phyloP scores from a whole-genome alignment of 2,113 vertebrate genomes.

The Aramus guarauna region DNA sequence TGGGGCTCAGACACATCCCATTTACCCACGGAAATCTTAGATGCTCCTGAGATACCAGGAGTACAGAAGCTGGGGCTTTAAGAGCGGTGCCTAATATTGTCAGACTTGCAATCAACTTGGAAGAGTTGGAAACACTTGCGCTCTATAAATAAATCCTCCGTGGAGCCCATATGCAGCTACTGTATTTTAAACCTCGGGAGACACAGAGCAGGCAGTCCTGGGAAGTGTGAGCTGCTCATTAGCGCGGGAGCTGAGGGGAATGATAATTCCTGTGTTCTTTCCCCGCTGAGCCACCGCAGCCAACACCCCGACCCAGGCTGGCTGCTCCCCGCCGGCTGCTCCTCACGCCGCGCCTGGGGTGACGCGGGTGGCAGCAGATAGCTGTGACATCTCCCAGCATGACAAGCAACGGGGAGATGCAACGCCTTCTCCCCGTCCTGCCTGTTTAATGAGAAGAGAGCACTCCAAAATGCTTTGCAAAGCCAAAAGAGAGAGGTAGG shows the following conservation, averaged over 20 bases:
- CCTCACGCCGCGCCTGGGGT: fast-evolving
- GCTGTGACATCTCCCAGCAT: background rate
- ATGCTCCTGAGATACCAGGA: background rate
- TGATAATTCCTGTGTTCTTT: background rate
- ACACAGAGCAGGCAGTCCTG: background rate
- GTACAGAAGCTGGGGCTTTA: background rate
- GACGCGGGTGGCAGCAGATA: fast-evolving
- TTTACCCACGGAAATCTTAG: fast-evolving
- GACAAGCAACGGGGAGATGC: background rate
- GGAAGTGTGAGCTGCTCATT: background rate
- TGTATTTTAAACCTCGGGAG: background rate
- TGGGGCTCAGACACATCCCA: background rate
- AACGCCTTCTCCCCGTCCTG: background rate
- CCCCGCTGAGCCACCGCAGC: background rate
- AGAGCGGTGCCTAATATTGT: background rate
- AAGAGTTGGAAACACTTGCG: background rate
- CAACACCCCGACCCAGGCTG: background rate
- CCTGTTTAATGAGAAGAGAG: fast-evolving
- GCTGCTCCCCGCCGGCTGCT: too few species aligned
- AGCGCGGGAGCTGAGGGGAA: background rate
- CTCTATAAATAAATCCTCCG: background rate
- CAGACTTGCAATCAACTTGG: background rate
- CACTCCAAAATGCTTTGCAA: background rate
- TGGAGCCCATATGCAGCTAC: background rate
- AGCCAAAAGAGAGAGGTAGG: background rate